These are phyloP conservation scores for Campoletis raptor DNA, from an alignment of 2,888 invertebrate genomes.

Conservation along the genomic window DNA sequence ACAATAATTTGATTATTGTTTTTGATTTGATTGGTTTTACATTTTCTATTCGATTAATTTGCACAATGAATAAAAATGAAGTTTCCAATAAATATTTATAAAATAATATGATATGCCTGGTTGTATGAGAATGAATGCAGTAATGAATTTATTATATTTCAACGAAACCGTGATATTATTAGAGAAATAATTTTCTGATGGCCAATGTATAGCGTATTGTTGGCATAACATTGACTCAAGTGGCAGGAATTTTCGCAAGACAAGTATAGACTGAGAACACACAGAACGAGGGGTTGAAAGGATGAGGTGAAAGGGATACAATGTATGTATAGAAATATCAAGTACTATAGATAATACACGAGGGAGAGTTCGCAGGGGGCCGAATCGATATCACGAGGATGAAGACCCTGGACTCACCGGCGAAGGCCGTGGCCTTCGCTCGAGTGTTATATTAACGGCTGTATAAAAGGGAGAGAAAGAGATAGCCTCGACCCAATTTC, in stretches of 20 bases:
- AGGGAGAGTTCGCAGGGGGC: constrained; percentile 56
- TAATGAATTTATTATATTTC: background rate
- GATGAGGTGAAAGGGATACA: constrained; percentile 15
- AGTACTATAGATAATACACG: constrained; percentile 7
- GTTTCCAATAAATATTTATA: background rate
- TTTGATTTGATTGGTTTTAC: no score
- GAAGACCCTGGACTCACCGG: constrained; percentile 79
- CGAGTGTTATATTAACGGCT: constrained; percentile 45
- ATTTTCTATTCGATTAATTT: background rate
- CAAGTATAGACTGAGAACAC: constrained; percentile 17
- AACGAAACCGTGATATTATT: background rate
- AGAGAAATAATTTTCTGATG: background rate
- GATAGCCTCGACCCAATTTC: constrained; percentile 65
- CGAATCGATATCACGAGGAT: constrained; percentile 78
- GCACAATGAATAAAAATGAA: background rate
- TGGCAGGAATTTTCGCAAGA: background rate
- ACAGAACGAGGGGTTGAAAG: constrained; percentile 12
- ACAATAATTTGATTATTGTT: no score
- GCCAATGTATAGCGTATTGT: background rate
- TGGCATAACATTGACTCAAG: constrained; percentile 8
- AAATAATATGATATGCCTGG: background rate
- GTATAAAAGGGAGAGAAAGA: constrained; percentile 21
- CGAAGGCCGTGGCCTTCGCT: constrained; percentile 78
- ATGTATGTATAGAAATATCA: constrained; percentile 15
- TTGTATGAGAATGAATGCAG: background rate